Base-by-base conservation (phyloP, 2,113 vertebrate genomes). In the Podiceps cristatus region DNA sequence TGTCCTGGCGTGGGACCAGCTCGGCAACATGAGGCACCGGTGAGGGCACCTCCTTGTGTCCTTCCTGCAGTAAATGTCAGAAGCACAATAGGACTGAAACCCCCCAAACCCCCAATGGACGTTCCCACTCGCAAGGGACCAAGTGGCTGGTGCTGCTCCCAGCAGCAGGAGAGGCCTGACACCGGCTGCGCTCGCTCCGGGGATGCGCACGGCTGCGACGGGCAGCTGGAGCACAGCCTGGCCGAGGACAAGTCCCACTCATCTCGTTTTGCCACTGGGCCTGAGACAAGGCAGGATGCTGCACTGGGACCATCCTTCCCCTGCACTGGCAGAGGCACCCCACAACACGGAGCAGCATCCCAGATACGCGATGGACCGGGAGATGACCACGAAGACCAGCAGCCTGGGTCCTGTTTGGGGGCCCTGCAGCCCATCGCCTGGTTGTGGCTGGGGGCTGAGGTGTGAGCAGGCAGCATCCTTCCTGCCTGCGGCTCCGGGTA, bases 181-280 rank as follows among this genome's bases (percentile, higher is more conserved):
- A 12, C 2, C 3, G 7, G 23, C 27, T 56, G 45, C 1, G 2
- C 69, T 62, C 0, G 0, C 3, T 63, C n/a, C 0, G 0, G 23
- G 18, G 35, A 11, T 8, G 15, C 14, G 37, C 19, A 11, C 0
- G 3, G 60, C 66, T 71, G 28, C 31, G 52, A 20, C 6, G 1
- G 15, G 72, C 53, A 76, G 22, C 52, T 81, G 68, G 19, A 45
- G 12, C 68, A 63, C 63, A 89, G 45, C 59, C 80, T 80, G 50
- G 24, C 42, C 0, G 0, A 63, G 78, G 47, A 56, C 18, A 52
- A 66, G 13, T 93, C 67, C 24, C 35, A 22, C 13, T 88, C 49
- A 50, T 93, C 69, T 93, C 76, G 28, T 64, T 87, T 87, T 79
- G 74, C 13, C 18, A 19, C 40, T 75, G 47, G 52, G 85, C 75